A percentile compares a stretch with the other conserved stretches of the same genome.
Conservation (phyloP, 64 coral and sea anemone species). For the Orbicella faveolata region DNA sequence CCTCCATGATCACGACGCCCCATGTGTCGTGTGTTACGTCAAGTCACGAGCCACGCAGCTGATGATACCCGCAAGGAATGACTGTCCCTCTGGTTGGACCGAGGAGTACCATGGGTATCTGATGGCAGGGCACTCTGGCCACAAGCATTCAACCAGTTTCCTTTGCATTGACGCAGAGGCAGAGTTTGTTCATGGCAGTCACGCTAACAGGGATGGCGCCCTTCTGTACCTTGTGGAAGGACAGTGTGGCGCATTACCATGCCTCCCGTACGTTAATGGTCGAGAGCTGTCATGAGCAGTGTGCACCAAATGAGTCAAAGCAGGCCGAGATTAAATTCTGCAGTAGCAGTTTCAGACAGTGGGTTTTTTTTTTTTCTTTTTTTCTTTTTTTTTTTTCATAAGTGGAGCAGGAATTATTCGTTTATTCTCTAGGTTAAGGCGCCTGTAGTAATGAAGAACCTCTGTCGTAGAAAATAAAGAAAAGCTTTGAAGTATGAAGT, state of each 20-base stretch:
- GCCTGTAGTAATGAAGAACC: too few species aligned
- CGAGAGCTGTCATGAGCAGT: constrained; percentile 36
- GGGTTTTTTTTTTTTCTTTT: too few species aligned
- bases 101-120: constrained; percentile 45
- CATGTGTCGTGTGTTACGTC: constrained; percentile 45
- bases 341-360: background rate
- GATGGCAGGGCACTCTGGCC: background rate
- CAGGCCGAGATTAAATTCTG: background rate
- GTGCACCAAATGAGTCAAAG: constrained; percentile 24
- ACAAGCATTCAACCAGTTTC: constrained; percentile 2
- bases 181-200: background rate
- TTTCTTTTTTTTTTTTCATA: too few species aligned
- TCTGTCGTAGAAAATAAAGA: too few species aligned
- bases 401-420: too few species aligned
- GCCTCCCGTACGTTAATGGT: background rate
- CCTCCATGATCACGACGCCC: background rate
- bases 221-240: constrained; percentile 3
- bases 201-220: background rate
- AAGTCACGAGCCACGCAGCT: constrained; percentile 21
- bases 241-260: background rate
- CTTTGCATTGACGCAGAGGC: constrained; percentile 31
- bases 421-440: too few species aligned
- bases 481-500: too few species aligned
- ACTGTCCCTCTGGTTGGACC: constrained; percentile 38
- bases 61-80: constrained; percentile 47